phyloP scores from a whole-genome alignment of 2,797 vertebrate genomes.

The Anas flavirostris region DNA sequence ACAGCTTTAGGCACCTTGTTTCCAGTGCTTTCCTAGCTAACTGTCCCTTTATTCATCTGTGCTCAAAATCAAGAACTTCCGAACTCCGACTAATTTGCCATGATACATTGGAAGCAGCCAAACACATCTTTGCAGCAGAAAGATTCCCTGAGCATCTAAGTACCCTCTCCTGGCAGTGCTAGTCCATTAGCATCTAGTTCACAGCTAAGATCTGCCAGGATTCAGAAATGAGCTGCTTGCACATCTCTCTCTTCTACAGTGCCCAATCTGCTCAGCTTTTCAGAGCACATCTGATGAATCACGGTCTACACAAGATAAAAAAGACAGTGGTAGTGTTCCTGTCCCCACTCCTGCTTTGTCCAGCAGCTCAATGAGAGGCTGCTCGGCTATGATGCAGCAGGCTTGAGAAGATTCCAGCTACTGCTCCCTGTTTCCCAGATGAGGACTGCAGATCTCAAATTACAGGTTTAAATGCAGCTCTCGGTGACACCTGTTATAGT shows the following conservation, averaged over 20 bases:
- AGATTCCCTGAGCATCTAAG: not conserved
- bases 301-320: not conserved
- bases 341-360: not conserved
- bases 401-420: not conserved
- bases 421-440: not conserved
- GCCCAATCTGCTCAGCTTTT: not conserved
- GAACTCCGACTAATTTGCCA: not conserved
- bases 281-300: not conserved
- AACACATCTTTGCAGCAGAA: not conserved
- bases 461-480: not conserved
- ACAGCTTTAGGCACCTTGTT: not conserved
- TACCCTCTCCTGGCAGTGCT: not conserved
- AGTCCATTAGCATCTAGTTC: not conserved
- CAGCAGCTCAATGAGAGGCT: not conserved
- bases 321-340: not conserved
- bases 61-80: not conserved
- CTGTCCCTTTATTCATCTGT: not conserved
- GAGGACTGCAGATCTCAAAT: not conserved
- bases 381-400: not conserved
- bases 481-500: not conserved
- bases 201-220: not conserved
- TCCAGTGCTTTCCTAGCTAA: not conserved
- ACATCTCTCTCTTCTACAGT: not conserved
- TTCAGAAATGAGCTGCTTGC: not conserved
- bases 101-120: not conserved